Base-by-base conservation (phyloP, 2,888 invertebrate species). In the Aelia acuminata region DNA sequence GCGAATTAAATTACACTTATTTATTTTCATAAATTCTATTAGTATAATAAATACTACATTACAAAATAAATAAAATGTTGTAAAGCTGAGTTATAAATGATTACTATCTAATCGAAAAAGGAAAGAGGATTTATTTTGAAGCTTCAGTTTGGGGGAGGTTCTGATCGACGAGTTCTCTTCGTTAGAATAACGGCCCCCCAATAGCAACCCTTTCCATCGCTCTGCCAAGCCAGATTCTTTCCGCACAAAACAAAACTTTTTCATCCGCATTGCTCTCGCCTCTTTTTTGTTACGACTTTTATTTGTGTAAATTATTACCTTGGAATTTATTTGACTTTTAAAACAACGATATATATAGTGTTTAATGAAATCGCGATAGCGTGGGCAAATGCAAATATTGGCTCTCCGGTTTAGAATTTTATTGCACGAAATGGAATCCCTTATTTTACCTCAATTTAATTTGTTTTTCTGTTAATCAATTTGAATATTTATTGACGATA, bases 81-180 rank as follows among this genome's bases (percentile, higher is more conserved):
- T 63, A 22, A 31, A 31, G 31, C 31, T 63, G 1, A 1, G 18
- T 7, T 31, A 13, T 63, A 31, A 31, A 63, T 18, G 3, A 31
- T 63, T 31, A 63, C 31, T 15, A 15, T 63, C 31, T 63, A 63
- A 63, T 63, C 31, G 63, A 63, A 63, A 63, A 63, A 63, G 31
- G 63, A 11, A 0, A 31, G 3, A 63, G 63, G 18, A 31, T 31
- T 31, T 31, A 63, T 63, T 35, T 31, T 63, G 63, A 63, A 63
- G 63, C 31, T 31, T 31, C 1, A 31, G 31, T 18, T 35, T 26
- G 31, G 31, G 31, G 31, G 63, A 31, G 63, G 63, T 26, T 7
- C 63, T 63, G 31, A 31, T 63, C 31, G 63, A 63, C 31, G 63
- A 63, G 63, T 63, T 63, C 31, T 63, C 63, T 63, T 63, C 63